Evolutionary conservation across 1,140 invertebrate genomes (phyloP).

Genomic region (Hyles vespertilio): DNA sequence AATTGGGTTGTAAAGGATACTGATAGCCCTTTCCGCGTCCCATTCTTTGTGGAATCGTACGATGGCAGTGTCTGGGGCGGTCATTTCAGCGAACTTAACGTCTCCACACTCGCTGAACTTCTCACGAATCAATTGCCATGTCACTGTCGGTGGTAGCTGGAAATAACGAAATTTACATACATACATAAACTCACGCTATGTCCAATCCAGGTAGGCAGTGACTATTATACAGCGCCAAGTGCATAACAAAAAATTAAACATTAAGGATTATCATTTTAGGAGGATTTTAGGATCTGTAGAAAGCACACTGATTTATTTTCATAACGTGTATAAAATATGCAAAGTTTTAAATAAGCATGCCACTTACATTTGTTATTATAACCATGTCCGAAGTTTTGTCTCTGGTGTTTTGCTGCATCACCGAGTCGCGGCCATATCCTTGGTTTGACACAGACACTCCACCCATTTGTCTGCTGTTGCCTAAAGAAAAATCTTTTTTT

Average conservation of each 20-base stretch:
- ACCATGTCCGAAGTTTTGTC: slow-evolving; percentile 66
- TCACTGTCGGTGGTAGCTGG: slow-evolving; percentile 85
- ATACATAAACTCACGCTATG: not conserved
- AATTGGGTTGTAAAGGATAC: slow-evolving; percentile 81
- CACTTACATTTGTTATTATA: slow-evolving; percentile 67
- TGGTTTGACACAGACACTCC: slow-evolving; percentile 39
- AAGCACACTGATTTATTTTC: too few species aligned
- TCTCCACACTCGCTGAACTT: slow-evolving; percentile 93
- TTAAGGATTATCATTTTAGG: too few species aligned
- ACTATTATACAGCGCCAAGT: too few species aligned
- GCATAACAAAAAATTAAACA: too few species aligned
- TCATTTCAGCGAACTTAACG: slow-evolving; percentile 95
- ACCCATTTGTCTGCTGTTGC: slow-evolving; percentile 45
- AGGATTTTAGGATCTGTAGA: too few species aligned
- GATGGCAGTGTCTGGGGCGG: slow-evolving; percentile 88
- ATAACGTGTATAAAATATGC: not conserved
- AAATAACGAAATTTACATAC: slow-evolving; percentile 30
- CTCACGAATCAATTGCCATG: slow-evolving; percentile 90
- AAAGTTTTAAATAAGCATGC: not conserved
- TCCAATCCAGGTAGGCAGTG: not conserved
- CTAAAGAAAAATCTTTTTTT: slow-evolving; percentile 28
- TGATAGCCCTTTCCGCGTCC: slow-evolving; percentile 92
- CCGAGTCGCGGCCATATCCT: slow-evolving; percentile 44
- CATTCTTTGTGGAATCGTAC: slow-evolving; percentile 91
- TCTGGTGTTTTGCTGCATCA: slow-evolving; percentile 24